phyloP scores from a whole-genome alignment of 2,888 invertebrate genomes.

The Empis livida region DNA sequence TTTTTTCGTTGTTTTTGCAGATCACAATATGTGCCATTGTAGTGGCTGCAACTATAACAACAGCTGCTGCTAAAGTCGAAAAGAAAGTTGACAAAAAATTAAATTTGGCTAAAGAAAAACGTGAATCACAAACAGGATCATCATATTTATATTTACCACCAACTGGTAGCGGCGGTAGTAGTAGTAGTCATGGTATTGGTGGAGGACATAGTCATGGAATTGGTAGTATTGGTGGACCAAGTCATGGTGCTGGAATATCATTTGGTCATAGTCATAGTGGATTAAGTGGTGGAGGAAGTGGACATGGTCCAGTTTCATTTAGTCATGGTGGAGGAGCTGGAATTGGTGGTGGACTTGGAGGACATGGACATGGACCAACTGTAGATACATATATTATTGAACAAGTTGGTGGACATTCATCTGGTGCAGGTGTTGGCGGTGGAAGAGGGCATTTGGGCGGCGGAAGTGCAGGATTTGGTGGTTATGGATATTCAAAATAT shows the following conservation, averaged over 20 bases:
- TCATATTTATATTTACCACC: background rate
- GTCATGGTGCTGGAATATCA: no score
- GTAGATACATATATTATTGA: background rate
- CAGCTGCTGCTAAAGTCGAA: slow-evolving; percentile 7
- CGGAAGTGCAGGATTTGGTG: background rate
- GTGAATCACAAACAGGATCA: slow-evolving; percentile 6
- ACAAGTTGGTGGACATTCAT: background rate
- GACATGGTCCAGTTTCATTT: no score
- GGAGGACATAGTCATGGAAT: no score
- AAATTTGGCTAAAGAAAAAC: slow-evolving; percentile 5
- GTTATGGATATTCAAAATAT: no score
- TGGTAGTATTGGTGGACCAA: no score
- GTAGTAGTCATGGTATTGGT: no score
- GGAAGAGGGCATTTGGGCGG: background rate
- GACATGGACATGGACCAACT: background rate
- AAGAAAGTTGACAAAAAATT: slow-evolving; percentile 6
- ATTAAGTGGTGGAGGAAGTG: no score
- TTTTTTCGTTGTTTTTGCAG: background rate
- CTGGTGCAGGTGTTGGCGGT: background rate
- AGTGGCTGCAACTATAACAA: background rate
- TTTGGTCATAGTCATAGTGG: no score
- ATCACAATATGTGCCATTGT: slow-evolving; percentile 1
- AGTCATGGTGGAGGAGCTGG: no score
- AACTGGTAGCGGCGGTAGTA: no score
- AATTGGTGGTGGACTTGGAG: background rate